A percentile compares a stretch with the other conserved stretches of the same genome.
Evolutionary conservation across 2,888 invertebrate genomes (phyloP).

Genomic region (Sepioteuthis lessoniana): DNA sequence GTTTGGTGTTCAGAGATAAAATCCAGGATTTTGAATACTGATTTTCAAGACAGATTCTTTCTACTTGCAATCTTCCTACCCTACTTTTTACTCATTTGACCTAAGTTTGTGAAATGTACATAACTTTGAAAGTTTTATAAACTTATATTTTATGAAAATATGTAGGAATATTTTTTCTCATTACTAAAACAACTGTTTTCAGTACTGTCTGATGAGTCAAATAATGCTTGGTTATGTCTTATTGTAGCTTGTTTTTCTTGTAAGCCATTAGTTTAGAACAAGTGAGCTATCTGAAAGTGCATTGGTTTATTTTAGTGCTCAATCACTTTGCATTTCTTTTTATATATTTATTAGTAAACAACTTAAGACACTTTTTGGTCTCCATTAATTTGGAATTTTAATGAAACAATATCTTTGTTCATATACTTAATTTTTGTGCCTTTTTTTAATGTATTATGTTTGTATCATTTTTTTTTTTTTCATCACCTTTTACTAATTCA

Average conservation of each 20-base stretch:
- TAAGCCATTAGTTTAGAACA: background rate
- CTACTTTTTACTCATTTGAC: background rate
- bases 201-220: background rate
- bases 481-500: background rate
- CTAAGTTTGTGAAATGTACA: background rate
- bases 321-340: background rate
- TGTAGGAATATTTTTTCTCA: too few relatives aligned
- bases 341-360: background rate
- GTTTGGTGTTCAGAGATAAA: background rate
- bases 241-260: background rate
- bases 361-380: too few relatives aligned
- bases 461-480: background rate
- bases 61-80: background rate
- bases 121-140: background rate
- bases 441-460: background rate
- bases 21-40: background rate
- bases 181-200: background rate
- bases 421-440: background rate
- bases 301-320: background rate
- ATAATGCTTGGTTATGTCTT: background rate
- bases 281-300: background rate
- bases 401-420: background rate
- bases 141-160: too few relatives aligned
- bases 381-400: too few relatives aligned
- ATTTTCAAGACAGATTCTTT: background rate